Base-by-base conservation (phyloP, 37 sponge, comb jelly and placozoan genomes). In the Tethya wilhelma region DNA sequence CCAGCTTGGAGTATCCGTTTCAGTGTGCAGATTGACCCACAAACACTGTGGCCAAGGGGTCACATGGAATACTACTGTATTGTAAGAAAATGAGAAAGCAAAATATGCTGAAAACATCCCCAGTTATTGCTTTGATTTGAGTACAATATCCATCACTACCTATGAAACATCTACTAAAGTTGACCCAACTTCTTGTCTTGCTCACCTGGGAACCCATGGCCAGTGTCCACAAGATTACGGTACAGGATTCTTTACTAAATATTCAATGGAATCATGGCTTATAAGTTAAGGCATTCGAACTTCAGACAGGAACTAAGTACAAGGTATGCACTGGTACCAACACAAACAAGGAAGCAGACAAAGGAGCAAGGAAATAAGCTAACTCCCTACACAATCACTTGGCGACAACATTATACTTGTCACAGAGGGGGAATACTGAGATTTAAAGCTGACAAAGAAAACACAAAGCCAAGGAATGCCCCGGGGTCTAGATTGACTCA, bases 401-500 rank as follows among this genome's bases (percentile, higher is more conserved):
- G n/a, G n/a, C n/a, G n/a, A n/a, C n/a, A n/a, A n/a, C n/a, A 22
- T 12, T 74, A 74, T 30, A n/a, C 19, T 23, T 74, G 75, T 17
- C 34, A 25, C 34, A 31, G 75, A 29, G 75, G 75, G 22, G 75
- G 75, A 53, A 49, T 56, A 29, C 58, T 58, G 2, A 11, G 55
- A 14, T 45, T 26, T 26, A 45, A 72, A 45, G 14, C 19, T 29
- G 40, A 68, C n/a, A 38, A 34, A 14, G 69, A 31, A 22, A n/a
- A 56, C 1, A 37, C 19, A 53, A 74, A 74, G 30, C 37, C 56
- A 34, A 56, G 75, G 3, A 74, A 74, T 74, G 75, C 75, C 8
- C 75, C 75, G 22, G 75, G 75, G 17, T 34, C 38, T 53, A 31
- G 75, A 40, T 38, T 74, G 23, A 74, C 33, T 31, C 37, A 49